Base-by-base conservation (phyloP, 2,888 invertebrate species). In the Metallyticus violacea region DNA sequence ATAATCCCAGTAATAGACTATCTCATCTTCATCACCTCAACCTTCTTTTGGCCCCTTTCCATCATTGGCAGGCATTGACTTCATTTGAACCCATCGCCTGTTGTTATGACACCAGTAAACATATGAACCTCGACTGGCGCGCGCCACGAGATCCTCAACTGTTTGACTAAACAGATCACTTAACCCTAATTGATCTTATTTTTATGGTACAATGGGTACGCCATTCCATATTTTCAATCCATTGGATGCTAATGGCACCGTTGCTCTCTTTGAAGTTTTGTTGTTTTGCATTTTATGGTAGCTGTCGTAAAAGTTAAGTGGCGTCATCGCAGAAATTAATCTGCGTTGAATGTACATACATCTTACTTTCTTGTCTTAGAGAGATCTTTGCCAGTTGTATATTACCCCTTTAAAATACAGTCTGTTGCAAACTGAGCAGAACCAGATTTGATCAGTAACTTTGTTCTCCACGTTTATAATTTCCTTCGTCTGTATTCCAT, bases 81-180 rank as follows among this genome's bases (percentile, higher is more conserved):
- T 27, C 83, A 29, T 77, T 83, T 83, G 83, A 83, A 77, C 29
- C 30, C n/a, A 26, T 62, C 26, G 40, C 40, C 22, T 7, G n/a
- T 81, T 26, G n/a, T 30, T 40, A 81, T 81, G 26, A 25, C 76
- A 30, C 76, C 27, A 25, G 76, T 62, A 62, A 62, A 62, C 40
- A 62, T 9, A 62, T 62, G 40, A 62, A 62, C 40, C 40, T 62
- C 40, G 40, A 62, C 40, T 62, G 40, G 40, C 40, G 40, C 40
- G 40, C 40, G 40, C 40, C 40, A 62, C 40, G 77, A 77, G 83
- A 77, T 83, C 77, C n/a, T 27, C 77, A 28, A 28, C 77, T 83
- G 83, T 85, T 86, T 86, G 62, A 83, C 86, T 83, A 62, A 79
- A 86, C 85, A 80, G 29, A 85, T 86, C 81, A 62, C n/a, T 86